Conservation (phyloP, 2,797 vertebrate species). For the Gymnoscopelus braueri region DNA sequence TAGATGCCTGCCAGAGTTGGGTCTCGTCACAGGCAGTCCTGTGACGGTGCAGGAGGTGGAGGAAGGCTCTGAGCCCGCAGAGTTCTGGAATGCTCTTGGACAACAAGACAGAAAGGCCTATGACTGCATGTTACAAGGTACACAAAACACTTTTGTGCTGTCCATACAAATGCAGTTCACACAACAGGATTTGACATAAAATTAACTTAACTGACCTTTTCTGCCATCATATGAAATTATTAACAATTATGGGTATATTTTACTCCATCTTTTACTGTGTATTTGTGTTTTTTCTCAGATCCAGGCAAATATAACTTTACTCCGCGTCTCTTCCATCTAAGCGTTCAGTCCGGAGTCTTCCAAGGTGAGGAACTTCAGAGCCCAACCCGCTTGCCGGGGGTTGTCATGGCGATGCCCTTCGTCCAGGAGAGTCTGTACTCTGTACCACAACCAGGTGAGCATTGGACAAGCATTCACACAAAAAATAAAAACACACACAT, state of each 20-base stretch:
- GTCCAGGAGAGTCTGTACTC: slow-evolving; percentile 79
- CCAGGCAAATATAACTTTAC: slow-evolving; percentile 85
- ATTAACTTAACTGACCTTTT: background rate
- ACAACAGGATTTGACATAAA: background rate
- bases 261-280: no score
- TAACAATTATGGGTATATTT: background rate
- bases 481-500: background rate
- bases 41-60: slow-evolving; percentile 74
- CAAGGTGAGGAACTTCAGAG: slow-evolving; percentile 73
- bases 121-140: slow-evolving; percentile 87
- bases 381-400: slow-evolving; percentile 65
- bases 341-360: slow-evolving; percentile 73
- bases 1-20: slow-evolving; percentile 79
- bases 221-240: background rate
- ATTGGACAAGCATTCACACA: background rate
- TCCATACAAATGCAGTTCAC: background rate
- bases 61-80: slow-evolving; percentile 81
- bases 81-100: slow-evolving; percentile 82
- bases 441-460: slow-evolving; percentile 77
- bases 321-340: slow-evolving; percentile 83
- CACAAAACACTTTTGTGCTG: background rate
- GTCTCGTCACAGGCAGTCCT: slow-evolving; percentile 57
- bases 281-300: slow-evolving; percentile 66
- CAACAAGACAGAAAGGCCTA: slow-evolving; percentile 83
- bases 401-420: slow-evolving; percentile 81